phyloP scores from a whole-genome alignment of 2,888 invertebrate genomes.

The Pristionchus arcanus region DNA sequence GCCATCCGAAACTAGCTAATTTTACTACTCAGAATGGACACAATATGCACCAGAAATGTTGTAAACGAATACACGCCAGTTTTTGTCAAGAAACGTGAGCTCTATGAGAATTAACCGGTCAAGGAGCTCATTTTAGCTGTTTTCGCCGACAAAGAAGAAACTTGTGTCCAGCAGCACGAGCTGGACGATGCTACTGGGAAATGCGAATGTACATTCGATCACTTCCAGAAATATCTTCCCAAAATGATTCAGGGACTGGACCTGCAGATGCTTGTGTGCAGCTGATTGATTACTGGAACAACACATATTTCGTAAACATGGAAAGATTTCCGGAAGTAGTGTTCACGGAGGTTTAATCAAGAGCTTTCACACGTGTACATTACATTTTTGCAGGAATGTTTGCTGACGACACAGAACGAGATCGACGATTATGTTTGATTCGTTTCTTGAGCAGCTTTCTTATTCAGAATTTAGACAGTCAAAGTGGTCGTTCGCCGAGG shows the following conservation, averaged over 20 bases:
- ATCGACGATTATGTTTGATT: neutral
- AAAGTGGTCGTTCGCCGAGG: neutral
- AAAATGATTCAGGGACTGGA: neutral
- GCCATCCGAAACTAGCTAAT: no score
- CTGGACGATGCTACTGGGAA: neutral
- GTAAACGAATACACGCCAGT: neutral
- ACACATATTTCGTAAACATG: neutral
- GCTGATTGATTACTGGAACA: neutral
- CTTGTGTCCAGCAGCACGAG: neutral
- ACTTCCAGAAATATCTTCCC: no score
- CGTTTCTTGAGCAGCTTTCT: no score
- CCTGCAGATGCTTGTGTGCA: neutral
- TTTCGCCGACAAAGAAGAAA: neutral
- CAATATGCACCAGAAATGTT: neutral
- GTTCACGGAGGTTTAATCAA: neutral
- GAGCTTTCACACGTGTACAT: neutral
- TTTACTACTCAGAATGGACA: neutral
- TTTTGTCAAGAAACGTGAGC: neutral
- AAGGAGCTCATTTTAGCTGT: neutral
- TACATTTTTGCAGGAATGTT: neutral
- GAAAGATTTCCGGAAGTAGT: neutral
- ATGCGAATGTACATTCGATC: neutral
- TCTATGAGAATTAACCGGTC: neutral
- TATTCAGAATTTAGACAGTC: no score
- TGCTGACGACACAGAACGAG: neutral